Conservation (phyloP, 2,888 invertebrate genomes). For the Hypselothyrea guttata region DNA sequence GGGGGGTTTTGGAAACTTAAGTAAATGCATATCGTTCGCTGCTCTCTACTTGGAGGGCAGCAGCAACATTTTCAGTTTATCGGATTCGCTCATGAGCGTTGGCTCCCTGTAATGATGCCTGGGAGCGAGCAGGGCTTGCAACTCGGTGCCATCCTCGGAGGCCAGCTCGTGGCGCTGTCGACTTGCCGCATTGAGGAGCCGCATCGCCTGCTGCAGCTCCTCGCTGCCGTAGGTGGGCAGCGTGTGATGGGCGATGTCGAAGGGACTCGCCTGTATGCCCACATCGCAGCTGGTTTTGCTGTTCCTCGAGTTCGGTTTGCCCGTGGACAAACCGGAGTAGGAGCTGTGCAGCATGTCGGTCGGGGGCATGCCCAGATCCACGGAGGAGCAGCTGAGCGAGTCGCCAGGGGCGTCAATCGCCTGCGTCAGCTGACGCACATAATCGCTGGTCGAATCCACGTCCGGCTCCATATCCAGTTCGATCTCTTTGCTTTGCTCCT, state of each 20-base stretch:
- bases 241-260: conserved; percentile 83
- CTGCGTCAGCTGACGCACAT: conserved; percentile 56
- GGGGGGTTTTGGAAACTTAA: conserved; percentile 47
- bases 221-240: conserved; percentile 75
- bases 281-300: conserved; percentile 84
- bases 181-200: conserved; percentile 75
- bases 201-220: conserved; percentile 74
- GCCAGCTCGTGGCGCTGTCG: conserved; percentile 63
- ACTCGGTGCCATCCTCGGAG: conserved; percentile 73
- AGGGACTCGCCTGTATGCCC: conserved; percentile 85
- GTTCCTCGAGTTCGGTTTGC: conserved; percentile 83
- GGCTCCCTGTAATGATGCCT: conserved; percentile 67
- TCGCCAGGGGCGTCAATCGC: conserved; percentile 50
- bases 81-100: conserved; percentile 81
- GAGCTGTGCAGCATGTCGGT: conserved; percentile 80
- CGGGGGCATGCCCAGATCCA: conserved; percentile 82
- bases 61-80: conserved; percentile 82
- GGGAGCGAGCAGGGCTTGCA: conserved; percentile 72
- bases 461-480: conserved; percentile 35
- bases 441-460: conserved; percentile 51
- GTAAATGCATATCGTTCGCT: conserved; percentile 58
- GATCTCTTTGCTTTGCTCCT: conserved; percentile 32
- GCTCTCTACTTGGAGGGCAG: conserved; percentile 80
- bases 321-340: conserved; percentile 83
- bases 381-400: conserved; percentile 81